Evolutionary conservation across 64 coral and sea anemone species (phyloP).

Genomic region (Orbicella faveolata): DNA sequence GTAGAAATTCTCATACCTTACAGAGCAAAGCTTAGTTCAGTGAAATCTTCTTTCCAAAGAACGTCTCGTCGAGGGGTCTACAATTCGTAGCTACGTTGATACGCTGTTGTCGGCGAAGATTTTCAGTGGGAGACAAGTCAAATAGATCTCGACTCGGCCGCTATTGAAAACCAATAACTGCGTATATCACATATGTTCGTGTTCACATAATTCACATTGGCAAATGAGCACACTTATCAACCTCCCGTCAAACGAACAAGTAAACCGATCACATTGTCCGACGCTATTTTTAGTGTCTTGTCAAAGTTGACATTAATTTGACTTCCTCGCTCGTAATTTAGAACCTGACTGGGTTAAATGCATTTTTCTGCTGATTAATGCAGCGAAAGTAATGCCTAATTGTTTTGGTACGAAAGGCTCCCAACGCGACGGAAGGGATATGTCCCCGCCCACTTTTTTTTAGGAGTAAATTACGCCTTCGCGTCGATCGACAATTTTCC

Average conservation of each 20-base stretch:
- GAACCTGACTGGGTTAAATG: background rate
- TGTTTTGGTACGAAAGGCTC: background rate
- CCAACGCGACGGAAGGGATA: background rate
- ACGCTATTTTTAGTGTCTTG: conserved; percentile 34
- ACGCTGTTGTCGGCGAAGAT: background rate
- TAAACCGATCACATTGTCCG: conserved; percentile 17
- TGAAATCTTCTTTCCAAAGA: background rate
- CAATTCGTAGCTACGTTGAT: background rate
- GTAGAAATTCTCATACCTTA: background rate
- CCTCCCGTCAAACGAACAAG: background rate
- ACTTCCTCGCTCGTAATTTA: conserved; percentile 27
- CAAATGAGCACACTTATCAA: conserved; percentile 10
- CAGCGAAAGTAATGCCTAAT: background rate
- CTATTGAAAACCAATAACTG: background rate
- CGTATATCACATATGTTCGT: background rate
- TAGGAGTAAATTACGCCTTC: background rate
- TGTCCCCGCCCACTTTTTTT: background rate
- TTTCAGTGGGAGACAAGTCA: background rate
- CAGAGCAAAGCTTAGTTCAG: background rate
- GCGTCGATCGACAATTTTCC: too few relatives aligned
- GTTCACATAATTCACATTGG: conserved; percentile 22
- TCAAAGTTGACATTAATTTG: conserved; percentile 23
- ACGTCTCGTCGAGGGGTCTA: background rate
- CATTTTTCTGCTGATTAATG: conserved; percentile 3
- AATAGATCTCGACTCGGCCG: background rate